A percentile compares a stretch with the other conserved stretches of the same genome.
These are phyloP conservation scores for Brotula barbata DNA, from an alignment of 2,797 vertebrate genomes.

Conservation along the genomic window DNA sequence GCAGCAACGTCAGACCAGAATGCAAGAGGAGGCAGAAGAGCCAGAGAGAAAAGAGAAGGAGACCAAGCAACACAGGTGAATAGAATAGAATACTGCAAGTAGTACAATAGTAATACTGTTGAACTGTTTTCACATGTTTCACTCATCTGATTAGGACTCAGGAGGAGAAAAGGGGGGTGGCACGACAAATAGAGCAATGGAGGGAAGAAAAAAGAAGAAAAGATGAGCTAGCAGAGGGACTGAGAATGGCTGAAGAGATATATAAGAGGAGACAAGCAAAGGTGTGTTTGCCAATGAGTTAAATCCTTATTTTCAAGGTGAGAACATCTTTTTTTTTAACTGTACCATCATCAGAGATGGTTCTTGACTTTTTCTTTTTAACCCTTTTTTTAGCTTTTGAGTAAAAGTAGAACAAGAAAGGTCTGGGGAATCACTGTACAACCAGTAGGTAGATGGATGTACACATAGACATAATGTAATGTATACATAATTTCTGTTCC, in stretches of 20 bases:
- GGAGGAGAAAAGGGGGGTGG: conserved; percentile 76
- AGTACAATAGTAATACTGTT: no score
- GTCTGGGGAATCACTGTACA: no score
- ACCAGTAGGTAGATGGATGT: no score
- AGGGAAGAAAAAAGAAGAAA: conserved; percentile 78
- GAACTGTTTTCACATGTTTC: background rate
- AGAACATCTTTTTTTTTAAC: background rate
- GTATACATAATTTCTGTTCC: conserved; percentile 4
- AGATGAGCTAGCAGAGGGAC: conserved; percentile 73
- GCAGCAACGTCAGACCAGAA: conserved; percentile 70
- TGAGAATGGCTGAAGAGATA: conserved; percentile 76
- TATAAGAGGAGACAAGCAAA: conserved; percentile 75
- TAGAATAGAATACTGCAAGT: background rate
- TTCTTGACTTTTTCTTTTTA: background rate
- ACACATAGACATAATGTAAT: background rate
- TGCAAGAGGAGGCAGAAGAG: conserved; percentile 75
- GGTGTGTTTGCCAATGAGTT: conserved; percentile 35
- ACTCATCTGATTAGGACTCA: conserved; percentile 57
- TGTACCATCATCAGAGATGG: background rate
- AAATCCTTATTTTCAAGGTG: background rate
- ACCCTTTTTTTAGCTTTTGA: no score
- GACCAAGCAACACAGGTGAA: conserved; percentile 70
- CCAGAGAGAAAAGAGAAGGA: conserved; percentile 49
- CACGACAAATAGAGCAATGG: conserved; percentile 80
- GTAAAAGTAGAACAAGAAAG: no score